Conservation (phyloP, 1,140 invertebrate genomes). For the Papilio polytes region DNA sequence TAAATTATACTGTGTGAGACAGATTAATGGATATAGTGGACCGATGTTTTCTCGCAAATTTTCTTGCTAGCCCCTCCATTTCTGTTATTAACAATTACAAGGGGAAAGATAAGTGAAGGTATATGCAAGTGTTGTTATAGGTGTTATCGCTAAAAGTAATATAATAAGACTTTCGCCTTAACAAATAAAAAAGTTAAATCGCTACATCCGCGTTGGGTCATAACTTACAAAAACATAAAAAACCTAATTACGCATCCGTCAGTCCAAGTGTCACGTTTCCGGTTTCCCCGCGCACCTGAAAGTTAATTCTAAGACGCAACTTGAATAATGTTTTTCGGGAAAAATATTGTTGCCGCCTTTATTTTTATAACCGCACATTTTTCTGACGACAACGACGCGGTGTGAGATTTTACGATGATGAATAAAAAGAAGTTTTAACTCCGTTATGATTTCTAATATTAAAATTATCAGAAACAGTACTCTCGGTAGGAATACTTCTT, state of each 20-base stretch:
- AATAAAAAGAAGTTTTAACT: not conserved
- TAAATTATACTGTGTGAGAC: too few species aligned
- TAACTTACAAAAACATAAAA: constrained; percentile 11
- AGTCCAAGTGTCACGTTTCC: constrained; percentile 33
- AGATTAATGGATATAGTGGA: too few species aligned
- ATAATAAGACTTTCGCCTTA: not conserved
- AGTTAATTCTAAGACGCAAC: constrained; percentile 26
- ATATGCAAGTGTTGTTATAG: not conserved
- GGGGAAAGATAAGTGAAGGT: too few species aligned
- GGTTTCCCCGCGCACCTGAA: constrained; percentile 19
- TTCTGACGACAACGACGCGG: not conserved
- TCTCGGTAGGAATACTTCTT: too few species aligned
- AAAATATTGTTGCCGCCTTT: constrained; percentile 3
- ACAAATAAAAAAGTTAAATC: constrained; percentile 13
- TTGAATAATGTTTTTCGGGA: constrained; percentile 20
- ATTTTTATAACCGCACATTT: not conserved
- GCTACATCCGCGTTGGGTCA: not conserved
- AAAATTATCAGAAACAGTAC: too few species aligned
- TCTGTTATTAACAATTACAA: too few species aligned
- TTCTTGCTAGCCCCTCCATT: too few species aligned
- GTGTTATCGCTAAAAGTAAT: not conserved
- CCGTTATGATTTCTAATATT: not conserved
- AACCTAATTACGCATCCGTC: constrained; percentile 36
- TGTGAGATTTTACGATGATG: not conserved
- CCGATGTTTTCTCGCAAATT: too few species aligned